phyloP scores from a whole-genome alignment of 2,797 vertebrate genomes.

The Limnodromus scolopaceus region DNA sequence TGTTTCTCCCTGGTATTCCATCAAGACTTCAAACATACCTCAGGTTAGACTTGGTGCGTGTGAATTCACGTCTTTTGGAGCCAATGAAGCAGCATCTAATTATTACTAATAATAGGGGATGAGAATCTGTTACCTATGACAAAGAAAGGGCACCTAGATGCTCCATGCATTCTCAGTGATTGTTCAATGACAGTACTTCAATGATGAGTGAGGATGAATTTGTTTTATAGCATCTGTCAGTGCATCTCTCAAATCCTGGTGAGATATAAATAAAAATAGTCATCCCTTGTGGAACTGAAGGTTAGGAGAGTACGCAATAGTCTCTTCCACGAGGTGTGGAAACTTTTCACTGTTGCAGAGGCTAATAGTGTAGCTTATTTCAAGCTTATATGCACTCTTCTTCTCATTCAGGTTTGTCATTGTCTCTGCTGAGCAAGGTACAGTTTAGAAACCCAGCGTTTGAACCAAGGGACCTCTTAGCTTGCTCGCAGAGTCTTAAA shows the following conservation, averaged over 20 bases:
- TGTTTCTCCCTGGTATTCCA: neutral
- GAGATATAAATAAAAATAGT: neutral
- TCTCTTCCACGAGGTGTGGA: neutral
- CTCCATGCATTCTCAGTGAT: neutral
- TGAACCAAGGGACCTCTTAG: neutral
- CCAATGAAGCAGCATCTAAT: neutral
- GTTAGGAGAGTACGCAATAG: neutral
- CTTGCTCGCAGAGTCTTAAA: neutral
- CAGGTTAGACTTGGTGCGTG: neutral
- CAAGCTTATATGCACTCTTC: neutral
- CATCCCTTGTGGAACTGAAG: neutral
- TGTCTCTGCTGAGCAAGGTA: neutral
- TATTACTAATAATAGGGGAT: neutral
- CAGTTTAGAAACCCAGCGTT: neutral
- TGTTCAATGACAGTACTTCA: neutral
- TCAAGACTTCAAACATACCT: neutral
- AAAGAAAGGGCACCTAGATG: neutral
- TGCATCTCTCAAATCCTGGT: neutral
- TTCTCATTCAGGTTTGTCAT: neutral
- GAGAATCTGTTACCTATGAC: neutral
- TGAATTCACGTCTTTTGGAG: neutral
- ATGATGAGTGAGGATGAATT: neutral
- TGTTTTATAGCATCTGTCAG: neutral
- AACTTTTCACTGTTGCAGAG: neutral
- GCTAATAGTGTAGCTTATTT: neutral